These are phyloP conservation scores for Amphiura filiformis DNA, from an alignment of 35 echinoderm and acorn worm species.

Conservation along the genomic window DNA sequence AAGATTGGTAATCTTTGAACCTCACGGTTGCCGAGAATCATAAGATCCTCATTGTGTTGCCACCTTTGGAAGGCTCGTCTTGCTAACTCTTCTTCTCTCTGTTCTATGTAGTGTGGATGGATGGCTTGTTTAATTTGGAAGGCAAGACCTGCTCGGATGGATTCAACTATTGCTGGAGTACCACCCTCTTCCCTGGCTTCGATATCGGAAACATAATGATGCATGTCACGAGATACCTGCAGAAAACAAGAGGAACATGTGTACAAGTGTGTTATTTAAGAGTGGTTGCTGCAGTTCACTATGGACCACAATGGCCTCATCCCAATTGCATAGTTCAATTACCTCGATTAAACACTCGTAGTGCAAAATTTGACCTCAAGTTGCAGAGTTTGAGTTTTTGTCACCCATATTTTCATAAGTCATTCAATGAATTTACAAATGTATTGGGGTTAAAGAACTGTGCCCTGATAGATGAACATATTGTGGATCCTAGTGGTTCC, in stretches of 20 bases:
- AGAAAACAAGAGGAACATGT: not conserved
- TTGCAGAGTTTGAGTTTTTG: no score
- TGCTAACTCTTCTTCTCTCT: constrained; percentile 72
- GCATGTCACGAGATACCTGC: constrained; percentile 88
- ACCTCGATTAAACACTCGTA: no score
- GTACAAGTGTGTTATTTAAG: not conserved
- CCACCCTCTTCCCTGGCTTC: constrained; percentile 93
- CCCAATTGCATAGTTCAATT: no score
- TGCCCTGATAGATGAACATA: no score
- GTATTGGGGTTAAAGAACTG: no score
- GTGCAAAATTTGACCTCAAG: no score
- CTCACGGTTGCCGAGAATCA: constrained; percentile 71
- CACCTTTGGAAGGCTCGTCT: constrained; percentile 79
- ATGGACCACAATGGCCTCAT: no score
- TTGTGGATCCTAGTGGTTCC: no score
- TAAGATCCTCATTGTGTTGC: constrained; percentile 75
- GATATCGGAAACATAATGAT: constrained; percentile 87
- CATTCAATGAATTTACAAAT: no score
- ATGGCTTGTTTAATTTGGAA: constrained; percentile 95
- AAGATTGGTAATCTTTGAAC: constrained; percentile 88
- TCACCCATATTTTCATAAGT: no score
- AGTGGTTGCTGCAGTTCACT: not conserved
- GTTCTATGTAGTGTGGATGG: constrained; percentile 67
- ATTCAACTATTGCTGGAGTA: constrained; percentile 92
- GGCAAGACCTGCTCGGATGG: constrained; percentile 86